Evolutionary conservation across 2,797 vertebrate species (phyloP).

Genomic region (Zenarchopterus dispar): DNA sequence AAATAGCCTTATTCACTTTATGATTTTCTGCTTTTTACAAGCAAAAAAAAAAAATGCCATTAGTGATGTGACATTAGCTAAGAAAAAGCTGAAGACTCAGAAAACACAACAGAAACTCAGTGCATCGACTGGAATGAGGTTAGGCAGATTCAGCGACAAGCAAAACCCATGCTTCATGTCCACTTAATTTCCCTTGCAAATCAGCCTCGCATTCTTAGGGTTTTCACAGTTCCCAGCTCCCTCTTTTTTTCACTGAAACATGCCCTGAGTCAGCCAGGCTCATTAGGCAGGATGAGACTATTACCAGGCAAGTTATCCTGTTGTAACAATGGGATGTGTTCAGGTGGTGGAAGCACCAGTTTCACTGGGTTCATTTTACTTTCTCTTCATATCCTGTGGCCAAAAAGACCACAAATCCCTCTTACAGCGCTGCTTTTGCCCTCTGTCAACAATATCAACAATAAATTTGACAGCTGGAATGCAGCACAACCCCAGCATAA

Average conservation of each 20-base stretch:
- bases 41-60: background rate
- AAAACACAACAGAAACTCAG: constrained; percentile 29
- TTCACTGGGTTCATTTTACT: constrained; percentile 57
- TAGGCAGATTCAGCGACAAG: constrained; percentile 48
- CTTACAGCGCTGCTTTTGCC: constrained; percentile 39
- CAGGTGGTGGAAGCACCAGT: constrained; percentile 61
- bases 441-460: constrained; percentile 34
- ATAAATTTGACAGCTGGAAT: constrained; percentile 69
- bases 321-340: constrained; percentile 72
- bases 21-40: background rate
- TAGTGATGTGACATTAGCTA: background rate
- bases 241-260: constrained; percentile 43
- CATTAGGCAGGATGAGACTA: constrained; percentile 76
- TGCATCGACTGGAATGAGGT: constrained; percentile 56
- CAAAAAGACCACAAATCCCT: constrained; percentile 45
- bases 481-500: constrained; percentile 19
- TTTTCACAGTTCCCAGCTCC: constrained; percentile 69
- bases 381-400: constrained; percentile 40
- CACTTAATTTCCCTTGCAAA: constrained; percentile 86
- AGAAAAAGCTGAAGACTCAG: constrained; percentile 2
- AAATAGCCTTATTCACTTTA: background rate
- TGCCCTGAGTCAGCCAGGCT: constrained; percentile 69
- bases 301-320: constrained; percentile 64
- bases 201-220: constrained; percentile 72
- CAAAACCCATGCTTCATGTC: constrained; percentile 72